Percentiles rank a stretch among this genome's conserved stretches.
These are phyloP conservation scores for Neomonachus schauinslandi DNA, from an alignment of 2,113 vertebrate species.

Conservation along the genomic window DNA sequence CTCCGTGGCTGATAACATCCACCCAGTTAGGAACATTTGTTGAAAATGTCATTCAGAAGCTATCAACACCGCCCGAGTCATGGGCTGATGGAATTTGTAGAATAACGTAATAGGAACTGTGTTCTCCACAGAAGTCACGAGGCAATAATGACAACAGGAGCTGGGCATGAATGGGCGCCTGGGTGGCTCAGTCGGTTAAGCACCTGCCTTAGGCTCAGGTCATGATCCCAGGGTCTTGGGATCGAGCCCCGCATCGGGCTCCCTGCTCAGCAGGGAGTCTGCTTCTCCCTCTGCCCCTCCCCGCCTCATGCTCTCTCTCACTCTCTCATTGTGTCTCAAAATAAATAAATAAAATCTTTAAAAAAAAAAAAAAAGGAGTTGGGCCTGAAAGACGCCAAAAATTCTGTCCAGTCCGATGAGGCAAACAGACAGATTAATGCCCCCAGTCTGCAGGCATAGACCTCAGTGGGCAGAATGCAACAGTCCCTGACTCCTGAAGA, in stretches of 20 bases:
- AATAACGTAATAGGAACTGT: constrained; percentile 7
- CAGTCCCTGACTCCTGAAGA: neutral
- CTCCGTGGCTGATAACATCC: neutral
- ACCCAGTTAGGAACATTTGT: neutral
- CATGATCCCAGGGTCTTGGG: too few species aligned
- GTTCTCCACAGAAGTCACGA: constrained; percentile 40
- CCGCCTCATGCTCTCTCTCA: too few species aligned
- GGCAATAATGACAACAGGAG: neutral
- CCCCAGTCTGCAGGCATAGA: neutral
- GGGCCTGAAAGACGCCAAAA: constrained; percentile 23
- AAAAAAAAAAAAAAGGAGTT: too few species aligned
- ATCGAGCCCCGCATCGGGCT: too few species aligned
- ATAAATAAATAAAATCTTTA: too few species aligned
- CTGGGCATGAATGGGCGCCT: too few species aligned
- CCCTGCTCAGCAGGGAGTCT: too few species aligned
- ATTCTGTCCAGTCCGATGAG: neutral
- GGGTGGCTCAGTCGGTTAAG: too few species aligned
- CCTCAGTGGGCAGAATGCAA: neutral
- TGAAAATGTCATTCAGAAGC: constrained; percentile 42
- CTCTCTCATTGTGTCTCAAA: too few species aligned
- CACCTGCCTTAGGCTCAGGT: too few species aligned
- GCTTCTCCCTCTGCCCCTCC: too few species aligned
- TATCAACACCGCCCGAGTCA: neutral
- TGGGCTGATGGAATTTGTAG: constrained; percentile 29
- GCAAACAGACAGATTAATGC: neutral